Evolutionary conservation across 2,113 vertebrate genomes (phyloP).

Genomic region (Semnornis frantzii): DNA sequence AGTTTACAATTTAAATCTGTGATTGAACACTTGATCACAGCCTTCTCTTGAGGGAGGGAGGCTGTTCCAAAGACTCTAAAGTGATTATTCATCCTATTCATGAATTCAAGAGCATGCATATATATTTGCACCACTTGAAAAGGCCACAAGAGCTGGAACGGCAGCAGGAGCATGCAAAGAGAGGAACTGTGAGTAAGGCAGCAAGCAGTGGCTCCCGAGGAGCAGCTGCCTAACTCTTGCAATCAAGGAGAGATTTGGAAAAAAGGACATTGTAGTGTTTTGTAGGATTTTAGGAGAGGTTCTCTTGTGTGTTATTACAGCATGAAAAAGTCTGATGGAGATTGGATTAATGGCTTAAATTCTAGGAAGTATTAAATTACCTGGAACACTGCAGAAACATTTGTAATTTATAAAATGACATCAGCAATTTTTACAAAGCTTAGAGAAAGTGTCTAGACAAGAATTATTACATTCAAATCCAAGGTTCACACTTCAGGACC

Average conservation of each 20-base stretch:
- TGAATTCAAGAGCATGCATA: slow-evolving; percentile 6
- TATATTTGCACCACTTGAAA: slow-evolving; percentile 21
- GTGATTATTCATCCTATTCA: slow-evolving; percentile 35
- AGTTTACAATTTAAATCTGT: slow-evolving; percentile 15
- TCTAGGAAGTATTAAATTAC: slow-evolving; percentile 9
- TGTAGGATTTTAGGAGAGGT: neutral
- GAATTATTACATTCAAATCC: neutral
- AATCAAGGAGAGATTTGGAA: neutral
- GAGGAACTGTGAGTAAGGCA: slow-evolving; percentile 28
- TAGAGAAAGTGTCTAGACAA: neutral
- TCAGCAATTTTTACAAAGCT: neutral
- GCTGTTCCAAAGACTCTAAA: slow-evolving; percentile 23
- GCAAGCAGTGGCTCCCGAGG: neutral
- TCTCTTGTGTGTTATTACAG: neutral
- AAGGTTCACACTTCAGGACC: neutral
- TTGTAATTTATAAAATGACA: slow-evolving; percentile 8
- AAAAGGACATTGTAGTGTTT: neutral
- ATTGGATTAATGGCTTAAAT: slow-evolving; percentile 39
- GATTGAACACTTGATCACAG: slow-evolving; percentile 27
- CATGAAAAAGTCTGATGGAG: neutral
- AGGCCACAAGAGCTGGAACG: neutral
- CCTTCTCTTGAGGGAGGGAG: slow-evolving; percentile 5
- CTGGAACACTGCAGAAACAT: neutral
- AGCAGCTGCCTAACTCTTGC: neutral
- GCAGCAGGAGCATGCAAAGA: neutral